Evolutionary conservation across 2,888 invertebrate species (phyloP).

Genomic region (Parapristionchus giblindavisi): DNA sequence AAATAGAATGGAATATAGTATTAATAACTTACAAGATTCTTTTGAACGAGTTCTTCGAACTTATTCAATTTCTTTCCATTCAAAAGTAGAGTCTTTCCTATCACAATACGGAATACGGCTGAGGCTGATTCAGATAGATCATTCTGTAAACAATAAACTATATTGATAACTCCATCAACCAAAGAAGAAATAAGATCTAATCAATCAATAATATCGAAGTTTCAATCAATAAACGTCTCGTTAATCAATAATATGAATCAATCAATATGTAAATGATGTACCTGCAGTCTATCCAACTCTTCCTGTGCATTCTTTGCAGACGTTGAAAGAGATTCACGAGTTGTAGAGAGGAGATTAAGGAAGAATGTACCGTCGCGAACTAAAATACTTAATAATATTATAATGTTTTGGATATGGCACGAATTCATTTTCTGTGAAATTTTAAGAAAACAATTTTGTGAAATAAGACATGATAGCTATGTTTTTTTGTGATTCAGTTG

Average conservation of each 20-base stretch:
- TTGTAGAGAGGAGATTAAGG: slow-evolving; percentile 20
- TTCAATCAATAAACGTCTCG: background rate
- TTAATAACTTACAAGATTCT: slow-evolving; percentile 42
- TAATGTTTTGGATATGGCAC: no score
- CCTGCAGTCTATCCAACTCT: slow-evolving; percentile 12
- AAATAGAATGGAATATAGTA: background rate
- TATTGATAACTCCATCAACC: background rate
- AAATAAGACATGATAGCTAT: no score
- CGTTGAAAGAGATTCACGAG: slow-evolving; percentile 14
- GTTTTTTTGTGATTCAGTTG: no score
- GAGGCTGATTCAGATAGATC: slow-evolving; percentile 40
- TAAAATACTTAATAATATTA: no score
- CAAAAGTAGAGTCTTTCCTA: slow-evolving; percentile 44
- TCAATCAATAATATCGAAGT: background rate
- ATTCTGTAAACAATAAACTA: background rate
- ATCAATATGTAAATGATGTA: no score
- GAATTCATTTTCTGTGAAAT: no score
- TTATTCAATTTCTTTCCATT: slow-evolving; percentile 46
- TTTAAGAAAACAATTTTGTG: no score
- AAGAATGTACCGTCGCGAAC: slow-evolving; percentile 33
- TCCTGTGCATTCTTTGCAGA: slow-evolving; percentile 4
- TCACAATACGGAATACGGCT: slow-evolving; percentile 41
- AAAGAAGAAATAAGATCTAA: background rate
- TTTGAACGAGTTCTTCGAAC: slow-evolving; percentile 46
- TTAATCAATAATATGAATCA: background rate